Evolutionary conservation across 2,113 vertebrate genomes (phyloP), one percentile per base, ranked within the genome.

Genomic region (Glaucomys volans): DNA sequence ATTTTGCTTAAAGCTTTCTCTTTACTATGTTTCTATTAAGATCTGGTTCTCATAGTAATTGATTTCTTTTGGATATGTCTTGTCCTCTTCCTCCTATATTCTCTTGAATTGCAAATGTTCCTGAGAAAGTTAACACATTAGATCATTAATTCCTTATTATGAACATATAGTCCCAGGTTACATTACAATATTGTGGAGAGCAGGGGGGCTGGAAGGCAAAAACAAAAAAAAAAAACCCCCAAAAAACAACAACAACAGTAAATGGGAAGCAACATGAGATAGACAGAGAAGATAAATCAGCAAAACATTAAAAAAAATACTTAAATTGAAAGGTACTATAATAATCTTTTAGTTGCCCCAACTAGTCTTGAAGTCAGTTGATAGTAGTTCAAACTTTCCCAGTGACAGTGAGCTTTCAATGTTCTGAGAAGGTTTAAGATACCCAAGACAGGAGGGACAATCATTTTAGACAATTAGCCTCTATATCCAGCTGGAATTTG

Each of bases 41-140:
- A 44, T 50, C 8, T 76, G 40, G 4, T 80, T 88, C 44, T 90
- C 20, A 79, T 5, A 20, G 9, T 3, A 91, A 30, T 54, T 74
- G 0, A 72, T 85, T 92, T 82, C 20, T 54, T 95, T 69, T 83
- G 57, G 12, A 54, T 50, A 50, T 81, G 8, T 37, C 30, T 71
- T 74, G 22, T 26, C 11, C 2, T 86, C 32, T 66, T 90, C 16
- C 9, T 62, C 20, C 5, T 64, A 64, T 67, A 47, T 77, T 83
- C 12, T 76, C 69, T 85, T 40, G 47, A 84, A 87, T 35, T 86
- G 20, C 24, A 91, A 69, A 12, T 81, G 57, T 74, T 91, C 35
- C 26, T 82, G n/a, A 91, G 47, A 82, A 93, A 93, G 22, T 5
- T 62, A 93, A 67, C 69, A 85, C n/a, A 42, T 69, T 81, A 40